phyloP scores from a whole-genome alignment of 2,888 invertebrate genomes.

The Eilema sororculum region DNA sequence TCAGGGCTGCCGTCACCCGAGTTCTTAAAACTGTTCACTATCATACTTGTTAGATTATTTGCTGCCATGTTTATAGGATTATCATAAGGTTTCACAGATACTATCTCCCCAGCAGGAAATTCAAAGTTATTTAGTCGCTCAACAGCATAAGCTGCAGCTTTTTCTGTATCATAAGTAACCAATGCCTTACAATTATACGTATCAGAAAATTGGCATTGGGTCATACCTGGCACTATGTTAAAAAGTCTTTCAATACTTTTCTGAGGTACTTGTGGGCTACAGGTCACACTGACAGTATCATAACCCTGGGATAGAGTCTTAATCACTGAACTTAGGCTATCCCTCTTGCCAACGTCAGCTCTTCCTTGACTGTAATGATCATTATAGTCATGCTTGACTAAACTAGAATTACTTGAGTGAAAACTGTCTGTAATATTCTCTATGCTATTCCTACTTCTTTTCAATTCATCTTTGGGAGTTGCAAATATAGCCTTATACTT shows the following conservation, averaged over 20 bases:
- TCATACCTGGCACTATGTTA: slow-evolving; percentile 92
- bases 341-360: slow-evolving; percentile 47
- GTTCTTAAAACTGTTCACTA: slow-evolving; percentile 77
- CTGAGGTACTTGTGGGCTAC: slow-evolving; percentile 90
- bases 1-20: slow-evolving; percentile 79
- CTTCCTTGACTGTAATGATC: slow-evolving; percentile 43
- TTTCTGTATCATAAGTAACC: slow-evolving; percentile 73
- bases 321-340: slow-evolving; percentile 52
- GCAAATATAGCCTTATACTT: slow-evolving; percentile 96
- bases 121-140: slow-evolving; percentile 96
- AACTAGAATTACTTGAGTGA: slow-evolving; percentile 52
- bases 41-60: slow-evolving; percentile 66
- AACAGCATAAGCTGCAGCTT: slow-evolving; percentile 88
- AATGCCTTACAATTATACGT: slow-evolving; percentile 78
- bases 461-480: slow-evolving; percentile 90
- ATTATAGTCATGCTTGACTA: slow-evolving; percentile 49
- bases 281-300: slow-evolving; percentile 90
- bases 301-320: slow-evolving; percentile 77
- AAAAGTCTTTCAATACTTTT: slow-evolving; percentile 94
- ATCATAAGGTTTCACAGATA: slow-evolving; percentile 91
- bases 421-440: slow-evolving; percentile 55
- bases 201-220: slow-evolving; percentile 79
- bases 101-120: slow-evolving; percentile 95
- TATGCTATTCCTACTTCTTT: slow-evolving; percentile 69
- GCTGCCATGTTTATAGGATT: slow-evolving; percentile 76